A percentile compares a stretch with the other conserved stretches of the same genome.
These are phyloP conservation scores for Crossoptilon crossoptilon DNA, from an alignment of 2,797 vertebrate genomes.

Conservation along the genomic window DNA sequence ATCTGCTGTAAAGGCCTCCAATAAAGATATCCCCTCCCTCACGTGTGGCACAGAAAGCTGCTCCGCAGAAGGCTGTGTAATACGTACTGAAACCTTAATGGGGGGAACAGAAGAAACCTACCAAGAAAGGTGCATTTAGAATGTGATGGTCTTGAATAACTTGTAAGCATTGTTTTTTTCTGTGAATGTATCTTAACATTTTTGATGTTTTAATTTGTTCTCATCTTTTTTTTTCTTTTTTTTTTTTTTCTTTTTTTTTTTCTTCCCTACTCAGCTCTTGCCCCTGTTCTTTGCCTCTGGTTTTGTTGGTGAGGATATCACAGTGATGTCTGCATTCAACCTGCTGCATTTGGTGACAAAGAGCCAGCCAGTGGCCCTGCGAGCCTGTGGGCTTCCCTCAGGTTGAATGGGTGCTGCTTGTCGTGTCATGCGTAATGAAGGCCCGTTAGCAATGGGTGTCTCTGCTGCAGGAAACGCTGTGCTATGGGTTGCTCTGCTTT, in stretches of 20 bases:
- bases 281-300: slow-evolving; percentile 84
- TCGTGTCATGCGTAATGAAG: slow-evolving; percentile 76
- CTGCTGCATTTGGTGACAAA: slow-evolving; percentile 99
- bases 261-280: slow-evolving; percentile 85
- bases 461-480: slow-evolving; percentile 83
- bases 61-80: background rate
- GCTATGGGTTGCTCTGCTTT: slow-evolving; percentile 61
- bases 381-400: slow-evolving; percentile 98
- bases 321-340: slow-evolving; percentile 99
- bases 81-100: background rate
- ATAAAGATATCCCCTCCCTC: background rate
- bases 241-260: slow-evolving; percentile 45
- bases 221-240: slow-evolving; percentile 69
- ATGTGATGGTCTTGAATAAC: slow-evolving; percentile 15
- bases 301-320: slow-evolving; percentile 86
- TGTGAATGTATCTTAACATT: slow-evolving; percentile 72
- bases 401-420: slow-evolving; percentile 90
- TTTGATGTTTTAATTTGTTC: slow-evolving; percentile 84
- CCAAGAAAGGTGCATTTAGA: slow-evolving; percentile 13
- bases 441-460: slow-evolving; percentile 68
- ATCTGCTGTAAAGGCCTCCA: background rate
- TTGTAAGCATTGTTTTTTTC: slow-evolving; percentile 60
- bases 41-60: background rate
- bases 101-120: rapidly evolving
- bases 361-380: slow-evolving; percentile 95